Conservation (phyloP, 2,113 vertebrate species). For the Corvus moneduloides region DNA sequence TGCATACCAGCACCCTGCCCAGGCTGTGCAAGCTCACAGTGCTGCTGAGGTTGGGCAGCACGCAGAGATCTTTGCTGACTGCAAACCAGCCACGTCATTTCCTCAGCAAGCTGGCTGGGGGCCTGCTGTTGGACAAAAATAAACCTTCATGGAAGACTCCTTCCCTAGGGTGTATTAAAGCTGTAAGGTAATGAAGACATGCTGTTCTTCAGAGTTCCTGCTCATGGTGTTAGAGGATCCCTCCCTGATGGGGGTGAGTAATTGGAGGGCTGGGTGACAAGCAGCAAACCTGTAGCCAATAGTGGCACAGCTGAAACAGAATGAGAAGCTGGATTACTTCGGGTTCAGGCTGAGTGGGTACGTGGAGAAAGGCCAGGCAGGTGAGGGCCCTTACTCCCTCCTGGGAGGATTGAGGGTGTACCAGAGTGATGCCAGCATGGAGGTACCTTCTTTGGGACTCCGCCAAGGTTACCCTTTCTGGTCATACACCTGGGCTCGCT, state of each 20-base stretch:
- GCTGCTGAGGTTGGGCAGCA: background rate
- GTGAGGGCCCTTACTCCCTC: background rate
- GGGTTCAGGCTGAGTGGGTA: background rate
- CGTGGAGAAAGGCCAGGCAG: accelerated
- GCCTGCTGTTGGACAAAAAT: background rate
- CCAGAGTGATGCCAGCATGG: background rate
- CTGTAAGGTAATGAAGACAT: background rate
- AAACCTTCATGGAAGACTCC: background rate
- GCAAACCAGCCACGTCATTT: background rate
- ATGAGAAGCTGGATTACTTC: background rate
- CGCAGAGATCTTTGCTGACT: background rate
- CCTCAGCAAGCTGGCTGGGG: background rate
- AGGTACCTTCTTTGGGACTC: background rate
- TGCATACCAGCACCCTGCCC: background rate
- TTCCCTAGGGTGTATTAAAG: background rate
- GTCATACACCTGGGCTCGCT: accelerated
- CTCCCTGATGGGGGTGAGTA: background rate
- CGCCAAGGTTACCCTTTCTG: accelerated
- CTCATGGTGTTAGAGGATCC: background rate
- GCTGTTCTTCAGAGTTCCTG: background rate
- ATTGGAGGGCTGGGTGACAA: background rate
- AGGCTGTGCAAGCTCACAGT: accelerated
- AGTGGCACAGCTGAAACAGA: background rate
- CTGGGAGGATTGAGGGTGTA: background rate
- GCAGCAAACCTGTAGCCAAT: background rate